A percentile compares a stretch with the other conserved stretches of the same genome.
Conservation (phyloP, 1,140 invertebrate species). For the Caenorhabditis inopinata region DNA sequence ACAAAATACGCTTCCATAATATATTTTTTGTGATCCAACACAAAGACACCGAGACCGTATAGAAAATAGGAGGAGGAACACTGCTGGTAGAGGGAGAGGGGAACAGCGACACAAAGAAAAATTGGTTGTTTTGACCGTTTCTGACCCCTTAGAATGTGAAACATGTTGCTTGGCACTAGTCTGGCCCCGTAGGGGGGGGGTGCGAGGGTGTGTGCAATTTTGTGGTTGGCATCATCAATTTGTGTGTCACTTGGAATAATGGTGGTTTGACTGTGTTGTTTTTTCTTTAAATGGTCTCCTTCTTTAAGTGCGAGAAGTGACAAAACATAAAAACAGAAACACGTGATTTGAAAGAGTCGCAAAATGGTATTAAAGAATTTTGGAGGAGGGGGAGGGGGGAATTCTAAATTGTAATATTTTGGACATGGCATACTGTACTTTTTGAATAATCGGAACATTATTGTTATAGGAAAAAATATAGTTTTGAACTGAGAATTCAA, state of each 20-base stretch:
- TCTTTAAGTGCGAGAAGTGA: no score
- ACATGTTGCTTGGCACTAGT: neutral
- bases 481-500: no score
- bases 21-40: neutral
- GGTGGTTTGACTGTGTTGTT: neutral
- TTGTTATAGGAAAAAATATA: no score
- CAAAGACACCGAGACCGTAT: conserved; percentile 24
- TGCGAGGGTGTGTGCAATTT: neutral
- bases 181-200: neutral
- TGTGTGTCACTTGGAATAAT: conserved; percentile 4
- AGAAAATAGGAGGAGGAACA: neutral
- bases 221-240: conserved; percentile 21
- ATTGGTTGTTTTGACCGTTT: conserved; percentile 13
- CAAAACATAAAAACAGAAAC: no score
- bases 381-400: no score
- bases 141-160: neutral
- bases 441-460: no score
- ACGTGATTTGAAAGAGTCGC: no score
- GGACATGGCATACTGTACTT: no score
- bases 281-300: no score
- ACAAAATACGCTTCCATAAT: conserved; percentile 25
- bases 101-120: neutral
- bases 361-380: no score
- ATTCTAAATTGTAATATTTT: no score
- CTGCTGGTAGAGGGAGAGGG: neutral